Percentiles rank a stretch among this genome's conserved stretches.
phyloP scores from a whole-genome alignment of 2,888 invertebrate genomes.

The Digitonthophagus gazella region DNA sequence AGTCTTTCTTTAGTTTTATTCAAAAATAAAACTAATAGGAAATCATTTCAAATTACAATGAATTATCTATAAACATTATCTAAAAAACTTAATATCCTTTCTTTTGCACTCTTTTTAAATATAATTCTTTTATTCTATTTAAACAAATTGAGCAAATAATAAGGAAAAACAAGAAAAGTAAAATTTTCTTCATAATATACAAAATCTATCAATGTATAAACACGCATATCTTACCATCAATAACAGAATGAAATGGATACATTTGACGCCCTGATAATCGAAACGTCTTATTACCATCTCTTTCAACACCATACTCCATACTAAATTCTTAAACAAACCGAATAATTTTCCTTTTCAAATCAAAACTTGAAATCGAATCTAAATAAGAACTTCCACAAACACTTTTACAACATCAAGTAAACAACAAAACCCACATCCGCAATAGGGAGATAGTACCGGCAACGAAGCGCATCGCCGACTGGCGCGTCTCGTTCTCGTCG shows the following conservation, averaged over 20 bases:
- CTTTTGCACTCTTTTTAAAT: no score
- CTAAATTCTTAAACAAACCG: background rate
- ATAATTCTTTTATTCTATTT: no score
- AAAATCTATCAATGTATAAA: no score
- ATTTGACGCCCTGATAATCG: background rate
- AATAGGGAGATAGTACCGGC: no score
- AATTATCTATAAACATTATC: background rate
- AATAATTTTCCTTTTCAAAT: background rate
- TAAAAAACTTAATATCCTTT: no score
- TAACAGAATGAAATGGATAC: background rate
- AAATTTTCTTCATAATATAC: no score
- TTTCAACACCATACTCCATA: background rate
- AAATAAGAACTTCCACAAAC: background rate
- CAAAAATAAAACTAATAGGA: no score
- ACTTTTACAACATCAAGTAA: slow-evolving; percentile 4
- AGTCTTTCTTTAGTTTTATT: no score
- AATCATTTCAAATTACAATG: background rate
- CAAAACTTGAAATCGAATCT: no score
- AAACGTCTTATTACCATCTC: background rate
- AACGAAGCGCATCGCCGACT: background rate
- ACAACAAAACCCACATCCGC: background rate
- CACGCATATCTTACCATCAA: background rate
- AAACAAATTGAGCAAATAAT: no score
- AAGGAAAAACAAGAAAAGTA: no score
- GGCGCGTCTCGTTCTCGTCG: background rate